Evolutionary conservation across 1,140 invertebrate species (phyloP), one percentile per base, ranked within the genome.

Genomic region (Microplitis demolitor): DNA sequence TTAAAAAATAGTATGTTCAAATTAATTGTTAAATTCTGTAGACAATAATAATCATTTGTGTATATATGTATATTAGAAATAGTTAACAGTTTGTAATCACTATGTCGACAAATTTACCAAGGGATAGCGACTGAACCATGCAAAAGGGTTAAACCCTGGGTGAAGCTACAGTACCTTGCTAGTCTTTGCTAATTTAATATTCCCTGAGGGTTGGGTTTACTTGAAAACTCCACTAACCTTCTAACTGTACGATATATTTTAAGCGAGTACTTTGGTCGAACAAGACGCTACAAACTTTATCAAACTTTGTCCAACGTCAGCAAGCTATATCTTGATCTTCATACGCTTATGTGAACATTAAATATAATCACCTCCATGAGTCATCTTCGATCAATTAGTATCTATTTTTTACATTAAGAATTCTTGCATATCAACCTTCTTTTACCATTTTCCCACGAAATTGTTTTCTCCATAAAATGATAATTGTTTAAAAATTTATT

Each of bases 161-260:
- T 0, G 33, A 60, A 31, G 45, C 68, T 66, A 68, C 58, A 34
- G n/a, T 39, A 50, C 34, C 33, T 64, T 24, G 34, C 51, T 16
- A 71, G 54, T 77, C 76, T 73, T 71, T 64, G 39, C 73, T 78
- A 78, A 78, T 78, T 78, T 75, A 78, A 75, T 77, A 75, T 78
- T 68, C 73, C 75, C 72, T 68, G 69, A 71, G 75, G 77, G 75
- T 72, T 69, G 39, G 58, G 72, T 73, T 68, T 69, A 73, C 72
- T 69, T 73, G 69, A 66, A 69, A 69, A 73, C 66, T 34, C 33
- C 37, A 34, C 33, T 69, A 63, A 63, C 63, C 39, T 61, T 33
- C 50, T 61, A 61, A 72, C 34, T 31, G 35, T 72, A 72, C 53
- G 53, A 60, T 16, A 11, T 45, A 39, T 14, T 56, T 45, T 24